Evolutionary conservation across 2,888 invertebrate species (phyloP).

Genomic region (Coelogynopora nodosa): DNA sequence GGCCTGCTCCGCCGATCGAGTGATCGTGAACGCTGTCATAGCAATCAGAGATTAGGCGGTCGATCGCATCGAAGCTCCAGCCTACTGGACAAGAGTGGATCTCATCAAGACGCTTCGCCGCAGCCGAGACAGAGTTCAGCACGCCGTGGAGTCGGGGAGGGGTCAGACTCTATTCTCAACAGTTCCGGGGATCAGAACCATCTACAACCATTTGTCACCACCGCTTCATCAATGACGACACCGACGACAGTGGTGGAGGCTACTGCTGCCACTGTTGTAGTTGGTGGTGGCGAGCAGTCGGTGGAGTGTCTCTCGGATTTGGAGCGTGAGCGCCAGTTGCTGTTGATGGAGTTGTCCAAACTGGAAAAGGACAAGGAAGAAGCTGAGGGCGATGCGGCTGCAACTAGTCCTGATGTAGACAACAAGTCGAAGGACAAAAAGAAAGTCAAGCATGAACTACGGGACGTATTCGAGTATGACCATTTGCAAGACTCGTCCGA

Average conservation of each 20-base stretch:
- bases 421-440: not conserved
- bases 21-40: not conserved
- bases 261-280: not conserved
- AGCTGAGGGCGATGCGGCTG: not conserved
- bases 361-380: slow-evolving; percentile 1
- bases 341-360: slow-evolving; percentile 34
- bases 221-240: not conserved
- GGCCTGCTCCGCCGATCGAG: not conserved
- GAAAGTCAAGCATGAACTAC: not conserved
- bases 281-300: not conserved
- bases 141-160: not conserved
- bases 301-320: slow-evolving; percentile 32
- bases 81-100: not conserved
- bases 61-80: slow-evolving; percentile 15
- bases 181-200: not conserved
- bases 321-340: slow-evolving; percentile 27
- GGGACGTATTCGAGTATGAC: not conserved
- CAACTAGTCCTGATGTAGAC: not conserved
- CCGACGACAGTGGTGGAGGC: not conserved
- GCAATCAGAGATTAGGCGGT: not conserved
- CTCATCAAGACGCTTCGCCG: not conserved
- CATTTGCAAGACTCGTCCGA: not conserved
- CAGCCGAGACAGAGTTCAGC: not conserved
- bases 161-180: not conserved
- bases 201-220: not conserved